Evolutionary conservation across 2,888 invertebrate species (phyloP), one percentile per base, ranked within the genome.

Genomic region (Drosophila lutescens): DNA sequence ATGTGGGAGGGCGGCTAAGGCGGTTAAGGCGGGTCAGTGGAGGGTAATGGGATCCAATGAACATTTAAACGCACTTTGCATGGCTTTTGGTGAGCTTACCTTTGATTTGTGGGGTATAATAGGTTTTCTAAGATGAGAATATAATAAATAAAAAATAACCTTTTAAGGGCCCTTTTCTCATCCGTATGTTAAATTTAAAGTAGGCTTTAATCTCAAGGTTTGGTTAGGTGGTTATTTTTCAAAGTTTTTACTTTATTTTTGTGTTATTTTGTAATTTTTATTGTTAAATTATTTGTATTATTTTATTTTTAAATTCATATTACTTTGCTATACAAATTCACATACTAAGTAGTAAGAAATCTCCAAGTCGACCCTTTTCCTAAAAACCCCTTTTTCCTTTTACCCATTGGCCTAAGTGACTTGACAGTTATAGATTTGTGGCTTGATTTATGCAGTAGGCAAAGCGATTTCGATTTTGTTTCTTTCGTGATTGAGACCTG

Each of bases 61-160:
- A 86, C 80, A 81, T 69, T 86, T 70, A 73, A 81, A 81, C 80
- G 80, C 80, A 81, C 87, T 81, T 81, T 84, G 69, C 72, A 41
- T 26, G 12, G 15, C 2, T 36, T 43, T 4, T 1, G 8, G 7
- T 2, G 12, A 26, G 17, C 10, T 13, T 12, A 13, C 7, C 4
- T 5, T 4, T 10, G 9, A 9, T n/a, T 26, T 1, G 1, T 17
- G 13, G 36, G 50, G 55, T 30, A 46, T 15, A 26, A 15, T 30
- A 10, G 46, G 30, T 2, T 6, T 23, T n/a, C 2, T n/a, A 9
- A 10, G 9, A 6, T 26, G 26, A 26, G 20, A 20, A 20, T 2
- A 20, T 20, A 20, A 20, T 3, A 20, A 3, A 20, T 2, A 20
- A 20, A 20, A 20, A 20, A 20, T 20, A 20, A 20, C 20, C 20